A percentile compares a stretch with the other conserved stretches of the same genome.
These are phyloP conservation scores for Nothobranchius kuhntae DNA, from an alignment of 2,113 vertebrate species.

Conservation along the genomic window DNA sequence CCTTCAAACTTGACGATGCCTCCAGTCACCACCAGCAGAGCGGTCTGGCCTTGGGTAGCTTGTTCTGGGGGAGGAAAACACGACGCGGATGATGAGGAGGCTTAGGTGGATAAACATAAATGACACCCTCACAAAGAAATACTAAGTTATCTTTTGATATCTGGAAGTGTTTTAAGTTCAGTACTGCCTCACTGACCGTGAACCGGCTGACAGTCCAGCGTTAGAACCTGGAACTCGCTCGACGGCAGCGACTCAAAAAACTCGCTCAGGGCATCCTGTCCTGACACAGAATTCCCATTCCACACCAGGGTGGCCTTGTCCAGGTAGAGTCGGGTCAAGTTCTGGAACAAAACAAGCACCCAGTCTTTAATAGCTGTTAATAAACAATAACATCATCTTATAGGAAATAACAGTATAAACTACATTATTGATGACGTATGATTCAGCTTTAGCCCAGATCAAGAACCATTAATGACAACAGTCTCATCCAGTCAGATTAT, in stretches of 20 bases:
- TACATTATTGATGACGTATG: no score
- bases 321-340: constrained; percentile 90
- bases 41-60: constrained; percentile 94
- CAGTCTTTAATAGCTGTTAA: no score
- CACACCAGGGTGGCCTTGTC: constrained; percentile 94
- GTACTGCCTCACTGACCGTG: constrained; percentile 81
- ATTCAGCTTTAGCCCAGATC: no score
- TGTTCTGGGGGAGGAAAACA: constrained; percentile 80
- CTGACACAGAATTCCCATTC: constrained; percentile 94
- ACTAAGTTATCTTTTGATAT: background rate
- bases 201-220: constrained; percentile 95
- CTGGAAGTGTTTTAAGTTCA: background rate
- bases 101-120: background rate
- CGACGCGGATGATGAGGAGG: background rate
- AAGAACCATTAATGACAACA: no score
- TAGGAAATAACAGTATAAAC: no score
- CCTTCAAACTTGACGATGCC: constrained; percentile 96
- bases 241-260: constrained; percentile 97
- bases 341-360: constrained; percentile 66
- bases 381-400: no score
- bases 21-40: constrained; percentile 90
- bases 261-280: constrained; percentile 88
- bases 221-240: constrained; percentile 92
- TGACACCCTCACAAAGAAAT: background rate
- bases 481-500: no score